These are phyloP conservation scores for Danio jaintianensis DNA, from an alignment of 2,797 vertebrate genomes.

Conservation along the genomic window DNA sequence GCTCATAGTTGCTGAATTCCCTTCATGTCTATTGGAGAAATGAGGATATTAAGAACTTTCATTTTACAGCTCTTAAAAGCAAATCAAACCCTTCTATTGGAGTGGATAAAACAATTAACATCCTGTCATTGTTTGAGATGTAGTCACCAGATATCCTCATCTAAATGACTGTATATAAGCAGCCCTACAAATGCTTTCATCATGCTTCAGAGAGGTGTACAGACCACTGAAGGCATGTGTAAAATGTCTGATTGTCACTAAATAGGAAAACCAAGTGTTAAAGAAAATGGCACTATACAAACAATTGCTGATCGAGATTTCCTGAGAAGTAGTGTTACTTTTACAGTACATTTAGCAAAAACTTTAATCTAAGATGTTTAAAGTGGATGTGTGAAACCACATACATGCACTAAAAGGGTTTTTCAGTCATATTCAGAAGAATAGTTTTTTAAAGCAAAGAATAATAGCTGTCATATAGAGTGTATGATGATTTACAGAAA, in stretches of 20 bases:
- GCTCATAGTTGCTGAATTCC: background rate
- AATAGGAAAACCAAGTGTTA: background rate
- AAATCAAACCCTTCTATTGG: slow-evolving; percentile 26
- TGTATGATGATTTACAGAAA: too few relatives aligned
- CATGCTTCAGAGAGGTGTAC: background rate
- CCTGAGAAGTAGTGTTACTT: background rate
- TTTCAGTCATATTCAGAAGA: too few relatives aligned
- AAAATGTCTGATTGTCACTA: background rate
- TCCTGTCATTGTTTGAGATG: slow-evolving; percentile 45
- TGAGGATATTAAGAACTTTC: background rate
- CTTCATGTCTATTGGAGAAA: background rate
- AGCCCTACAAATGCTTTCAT: background rate
- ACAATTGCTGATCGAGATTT: background rate
- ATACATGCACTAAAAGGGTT: too few relatives aligned
- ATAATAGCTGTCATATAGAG: too few relatives aligned
- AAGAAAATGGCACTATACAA: background rate
- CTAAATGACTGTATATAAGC: background rate
- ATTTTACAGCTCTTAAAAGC: slow-evolving; percentile 30
- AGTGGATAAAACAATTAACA: slow-evolving; percentile 40
- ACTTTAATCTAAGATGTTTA: background rate
- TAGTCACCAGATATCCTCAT: slow-evolving; percentile 41
- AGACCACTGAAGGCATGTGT: background rate
- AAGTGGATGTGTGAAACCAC: too few relatives aligned
- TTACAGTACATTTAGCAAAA: too few relatives aligned
- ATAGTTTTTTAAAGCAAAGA: too few relatives aligned